Conservation (phyloP, 2,888 invertebrate species). For the Sepioteuthis lessoniana region DNA sequence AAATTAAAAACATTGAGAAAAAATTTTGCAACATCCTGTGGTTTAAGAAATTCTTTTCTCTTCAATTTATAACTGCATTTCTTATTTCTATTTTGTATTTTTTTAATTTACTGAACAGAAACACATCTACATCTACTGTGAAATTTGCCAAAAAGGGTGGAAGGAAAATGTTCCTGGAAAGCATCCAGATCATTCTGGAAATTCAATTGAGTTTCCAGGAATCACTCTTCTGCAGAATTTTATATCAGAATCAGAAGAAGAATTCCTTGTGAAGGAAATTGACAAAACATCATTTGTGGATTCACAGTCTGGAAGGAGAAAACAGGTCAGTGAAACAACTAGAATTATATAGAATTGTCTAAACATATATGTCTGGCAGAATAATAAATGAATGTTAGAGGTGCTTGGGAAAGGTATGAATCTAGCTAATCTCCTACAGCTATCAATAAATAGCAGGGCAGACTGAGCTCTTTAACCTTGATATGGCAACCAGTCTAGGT, state of each 20-base stretch:
- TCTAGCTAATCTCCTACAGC: too few relatives aligned
- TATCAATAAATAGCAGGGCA: too few relatives aligned
- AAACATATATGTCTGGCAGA: neutral
- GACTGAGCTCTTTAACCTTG: too few relatives aligned
- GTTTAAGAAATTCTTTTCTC: neutral
- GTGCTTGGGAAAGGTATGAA: too few relatives aligned
- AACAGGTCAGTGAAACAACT: conserved; percentile 80
- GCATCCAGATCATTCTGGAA: conserved; percentile 58
- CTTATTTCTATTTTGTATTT: neutral
- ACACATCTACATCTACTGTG: conserved; percentile 59
- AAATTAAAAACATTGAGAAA: neutral
- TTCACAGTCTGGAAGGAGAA: conserved; percentile 95
- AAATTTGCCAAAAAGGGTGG: conserved; percentile 60
- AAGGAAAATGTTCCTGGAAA: conserved; percentile 34
- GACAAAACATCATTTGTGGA: conserved; percentile 89
- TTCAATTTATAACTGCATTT: neutral
- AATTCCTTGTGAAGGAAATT: conserved; percentile 80
- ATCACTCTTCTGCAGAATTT: conserved; percentile 79
- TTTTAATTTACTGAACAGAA: neutral
- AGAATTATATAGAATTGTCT: too few relatives aligned
- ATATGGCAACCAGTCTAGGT: too few relatives aligned
- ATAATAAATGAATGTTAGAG: too few relatives aligned
- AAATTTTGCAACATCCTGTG: neutral
- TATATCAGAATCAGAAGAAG: conserved; percentile 82
- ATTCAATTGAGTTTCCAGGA: conserved; percentile 67